A percentile compares a stretch with the other conserved stretches of the same genome.
These are phyloP conservation scores for Marcusenius ussheri DNA, from an alignment of 2,113 vertebrate species.

Conservation along the genomic window DNA sequence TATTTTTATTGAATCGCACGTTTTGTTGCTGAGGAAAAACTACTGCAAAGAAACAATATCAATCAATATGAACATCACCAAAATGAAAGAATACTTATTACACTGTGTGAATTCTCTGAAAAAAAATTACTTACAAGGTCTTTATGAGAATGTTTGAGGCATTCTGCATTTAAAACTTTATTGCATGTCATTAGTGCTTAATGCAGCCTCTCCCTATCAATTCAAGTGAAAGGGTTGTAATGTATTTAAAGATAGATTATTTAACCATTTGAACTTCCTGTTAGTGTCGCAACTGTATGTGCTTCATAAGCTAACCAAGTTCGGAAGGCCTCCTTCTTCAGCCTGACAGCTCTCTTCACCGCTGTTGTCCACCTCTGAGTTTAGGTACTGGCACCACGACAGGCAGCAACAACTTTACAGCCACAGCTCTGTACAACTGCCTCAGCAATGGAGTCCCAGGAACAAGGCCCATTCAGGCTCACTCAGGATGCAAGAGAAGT, in stretches of 20 bases:
- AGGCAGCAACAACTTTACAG: no score
- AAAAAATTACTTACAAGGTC: neutral
- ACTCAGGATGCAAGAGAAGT: no score
- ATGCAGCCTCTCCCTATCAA: neutral
- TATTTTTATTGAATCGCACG: neutral
- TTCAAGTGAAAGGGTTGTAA: neutral
- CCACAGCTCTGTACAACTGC: no score
- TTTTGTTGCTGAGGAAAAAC: neutral
- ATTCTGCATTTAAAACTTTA: neutral
- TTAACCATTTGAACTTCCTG: neutral
- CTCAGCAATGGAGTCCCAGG: no score
- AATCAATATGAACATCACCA: no score
- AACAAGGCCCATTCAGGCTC: no score
- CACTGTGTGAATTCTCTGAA: neutral
- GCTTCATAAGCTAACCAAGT: neutral
- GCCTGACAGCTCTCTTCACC: no score
- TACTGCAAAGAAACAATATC: neutral
- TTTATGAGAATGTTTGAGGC: neutral
- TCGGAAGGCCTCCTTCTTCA: neutral
- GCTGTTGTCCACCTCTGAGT: no score
- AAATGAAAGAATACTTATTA: neutral
- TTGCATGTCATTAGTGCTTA: neutral
- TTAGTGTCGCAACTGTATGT: neutral
- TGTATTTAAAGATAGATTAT: neutral
- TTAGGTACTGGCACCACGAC: no score